Conservation (phyloP, 2,888 invertebrate species). For the Hirtodrosophila trivittata region DNA sequence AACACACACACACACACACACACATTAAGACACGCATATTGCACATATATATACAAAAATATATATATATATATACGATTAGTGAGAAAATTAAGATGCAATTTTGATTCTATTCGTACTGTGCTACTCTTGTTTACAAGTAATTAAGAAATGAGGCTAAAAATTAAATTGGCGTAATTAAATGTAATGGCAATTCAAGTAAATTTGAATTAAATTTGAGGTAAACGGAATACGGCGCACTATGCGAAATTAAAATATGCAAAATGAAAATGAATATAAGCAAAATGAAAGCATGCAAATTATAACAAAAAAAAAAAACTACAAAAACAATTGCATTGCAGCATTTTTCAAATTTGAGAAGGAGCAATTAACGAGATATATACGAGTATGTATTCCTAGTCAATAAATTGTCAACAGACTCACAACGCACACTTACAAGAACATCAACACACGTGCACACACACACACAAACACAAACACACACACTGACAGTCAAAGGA, state of each 20-base stretch:
- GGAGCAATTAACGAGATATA: conserved; percentile 30
- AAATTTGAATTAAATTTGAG: conserved; percentile 23
- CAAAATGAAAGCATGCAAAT: conserved; percentile 1
- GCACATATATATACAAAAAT: neutral
- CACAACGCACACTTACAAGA: conserved; percentile 17
- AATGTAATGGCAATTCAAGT: conserved; percentile 30
- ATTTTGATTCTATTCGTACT: conserved; percentile 28
- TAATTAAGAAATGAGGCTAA: conserved; percentile 32
- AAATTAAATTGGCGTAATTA: conserved; percentile 8
- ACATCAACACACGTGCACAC: conserved; percentile 12
- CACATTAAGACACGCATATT: conserved; percentile 11
- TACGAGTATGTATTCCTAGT: conserved; percentile 63
- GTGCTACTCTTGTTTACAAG: conserved; percentile 81
- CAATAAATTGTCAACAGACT: conserved; percentile 59
- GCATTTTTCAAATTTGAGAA: conserved; percentile 17
- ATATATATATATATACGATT: neutral
- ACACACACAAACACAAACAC: too few species aligned
- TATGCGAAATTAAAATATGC: neutral
- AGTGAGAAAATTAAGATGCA: conserved; percentile 9
- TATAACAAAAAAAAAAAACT: neutral
- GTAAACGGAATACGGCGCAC: neutral
- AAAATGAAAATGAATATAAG: conserved; percentile 1
- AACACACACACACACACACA: conserved; percentile 1
- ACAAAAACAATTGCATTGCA: conserved; percentile 23
- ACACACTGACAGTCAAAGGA: too few species aligned